Evolutionary conservation across 2,888 invertebrate genomes (phyloP), one percentile per base, ranked within the genome.

Genomic region (Hydrotaea diabolus): DNA sequence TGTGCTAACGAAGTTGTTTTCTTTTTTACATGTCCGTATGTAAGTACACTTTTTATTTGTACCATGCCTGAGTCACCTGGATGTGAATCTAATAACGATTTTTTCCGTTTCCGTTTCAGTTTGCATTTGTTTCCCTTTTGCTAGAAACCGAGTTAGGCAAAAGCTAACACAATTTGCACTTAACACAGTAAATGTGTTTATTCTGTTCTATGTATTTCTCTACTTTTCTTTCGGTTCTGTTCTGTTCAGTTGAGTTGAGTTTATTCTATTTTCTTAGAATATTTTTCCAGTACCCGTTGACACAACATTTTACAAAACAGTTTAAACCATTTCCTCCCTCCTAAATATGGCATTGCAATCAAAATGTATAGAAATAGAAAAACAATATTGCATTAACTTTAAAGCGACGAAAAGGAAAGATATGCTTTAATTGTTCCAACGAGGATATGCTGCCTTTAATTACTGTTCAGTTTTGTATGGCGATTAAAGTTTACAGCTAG

Each of bases 91-190:
- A 80, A 75, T 75, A 75, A 62, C 75, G 74, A 59, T 46, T 81
- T 81, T 66, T 66, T 62, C 62, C 59, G 53, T 72, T 62, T 62
- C 62, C 62, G 69, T 69, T 69, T 13, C 23, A 69, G 39, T 69
- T 46, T 46, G 23, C 46, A 69, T 59, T 62, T 62, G 26, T 66
- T 53, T 69, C 21, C 36, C 39, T 77, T 66, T 66, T 3, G 15
- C 64, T 26, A 43, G 39, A 31, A 78, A 77, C 71, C 82, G 80
- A 77, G 78, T 81, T 80, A 72, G 72, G 80, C 43, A 78, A 82
- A 85, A 76, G 46, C 82, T 82, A 82, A 84, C 82, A 84, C 66
- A 82, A 85, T 85, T 85, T 85, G 84, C 84, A 85, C 84, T 85
- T 82, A 85, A 85, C 81, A 79, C 49, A 79, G 84, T 76, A 85